These are phyloP conservation scores for Brachyalestes nurse DNA, from an alignment of 2,797 vertebrate genomes.

Conservation along the genomic window DNA sequence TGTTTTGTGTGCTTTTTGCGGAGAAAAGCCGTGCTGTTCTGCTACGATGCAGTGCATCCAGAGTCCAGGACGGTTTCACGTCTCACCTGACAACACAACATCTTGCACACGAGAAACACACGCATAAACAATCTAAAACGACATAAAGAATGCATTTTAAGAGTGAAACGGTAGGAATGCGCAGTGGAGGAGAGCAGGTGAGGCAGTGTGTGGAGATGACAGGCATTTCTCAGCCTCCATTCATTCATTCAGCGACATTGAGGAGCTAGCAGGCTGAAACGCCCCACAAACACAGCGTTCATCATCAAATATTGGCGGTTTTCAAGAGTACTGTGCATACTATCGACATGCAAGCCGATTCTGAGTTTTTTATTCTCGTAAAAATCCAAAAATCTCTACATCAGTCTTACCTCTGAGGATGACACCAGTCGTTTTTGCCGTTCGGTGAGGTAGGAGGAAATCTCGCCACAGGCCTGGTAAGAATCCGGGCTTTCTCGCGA, in stretches of 20 bases:
- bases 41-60: neutral
- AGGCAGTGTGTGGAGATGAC: slow-evolving; percentile 1
- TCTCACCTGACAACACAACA: neutral
- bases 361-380: neutral
- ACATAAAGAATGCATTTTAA: neutral
- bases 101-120: neutral
- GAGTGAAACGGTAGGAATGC: neutral
- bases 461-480: slow-evolving; percentile 47
- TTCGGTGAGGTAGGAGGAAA: slow-evolving; percentile 43
- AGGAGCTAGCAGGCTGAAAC: slow-evolving; percentile 43
- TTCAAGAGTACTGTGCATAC: neutral
- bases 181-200: slow-evolving; percentile 12
- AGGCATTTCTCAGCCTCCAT: slow-evolving; percentile 30
- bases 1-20: neutral
- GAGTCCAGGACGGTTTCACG: neutral
- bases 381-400: slow-evolving; percentile 9
- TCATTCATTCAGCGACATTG: slow-evolving; percentile 46
- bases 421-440: slow-evolving; percentile 51
- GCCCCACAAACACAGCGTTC: slow-evolving; percentile 6
- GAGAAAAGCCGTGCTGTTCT: slow-evolving; percentile 9
- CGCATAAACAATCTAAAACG: neutral
- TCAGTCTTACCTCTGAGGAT: slow-evolving; percentile 57
- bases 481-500: slow-evolving; percentile 50
- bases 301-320: too few species aligned
- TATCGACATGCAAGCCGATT: neutral